Base-by-base conservation (phyloP, 2,113 vertebrate species). In the Dipodomys merriami region DNA sequence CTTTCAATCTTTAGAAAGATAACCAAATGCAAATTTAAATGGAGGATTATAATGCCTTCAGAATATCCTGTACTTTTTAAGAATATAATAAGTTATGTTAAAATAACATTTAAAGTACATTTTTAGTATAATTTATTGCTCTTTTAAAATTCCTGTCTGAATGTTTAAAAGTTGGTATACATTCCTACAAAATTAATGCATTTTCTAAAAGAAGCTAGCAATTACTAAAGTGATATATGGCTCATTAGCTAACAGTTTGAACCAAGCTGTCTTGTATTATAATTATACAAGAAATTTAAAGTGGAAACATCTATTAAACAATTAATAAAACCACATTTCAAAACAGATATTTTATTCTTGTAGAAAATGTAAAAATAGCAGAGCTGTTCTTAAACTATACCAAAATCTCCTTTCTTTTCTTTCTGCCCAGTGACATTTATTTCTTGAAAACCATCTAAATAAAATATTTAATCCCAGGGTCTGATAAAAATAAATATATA, bases 221-320 rank as follows among this genome's bases (percentile, higher is more conserved):
- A 96, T 96, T 97, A 95, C 85, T 87, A 91, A 95, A 96, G 94
- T 95, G 90, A 97, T 95, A 88, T 94, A 92, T 92, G 95, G 90
- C 49, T 96, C 96, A 97, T 97, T 97, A 96, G 90, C 86, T 97
- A 97, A 95, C 93, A 96, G 95, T 96, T 90, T 96, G 91, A 97
- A 91, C 33, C 89, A 94, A 96, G 92, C 90, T 93, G 82, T 82
- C 95, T 94, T 90, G 79, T 94, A 93, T 76, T 95, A 96, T 92
- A 97, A 97, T 96, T 96, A 97, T 96, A 92, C 33, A 87, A 93
- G 93, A 94, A 80, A 69, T 95, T 91, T 95, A 86, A 95, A 96
- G 60, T 82, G 88, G 94, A 96, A 96, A 95, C 95, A 89, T 92
- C 88, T 94, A 86, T 83, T 95, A 86, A 93, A 90, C 80, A 95